Evolutionary conservation across 2,113 vertebrate species (phyloP).

Genomic region (Vidua chalybeata): DNA sequence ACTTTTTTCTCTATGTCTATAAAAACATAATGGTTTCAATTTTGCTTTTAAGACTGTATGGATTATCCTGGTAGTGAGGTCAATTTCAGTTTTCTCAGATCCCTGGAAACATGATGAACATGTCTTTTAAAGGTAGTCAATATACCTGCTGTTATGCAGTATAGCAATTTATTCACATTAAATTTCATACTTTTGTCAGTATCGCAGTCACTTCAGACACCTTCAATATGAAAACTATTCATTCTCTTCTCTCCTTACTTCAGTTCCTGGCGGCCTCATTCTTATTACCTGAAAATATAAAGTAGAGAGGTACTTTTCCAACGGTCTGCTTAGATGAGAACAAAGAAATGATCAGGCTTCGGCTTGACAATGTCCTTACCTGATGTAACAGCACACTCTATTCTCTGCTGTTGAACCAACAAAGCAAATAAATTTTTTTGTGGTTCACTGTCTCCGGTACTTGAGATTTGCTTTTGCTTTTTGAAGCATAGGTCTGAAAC

Average conservation of each 20-base stretch:
- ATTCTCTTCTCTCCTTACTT: neutral
- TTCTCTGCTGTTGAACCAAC: neutral
- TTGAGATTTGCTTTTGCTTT: neutral
- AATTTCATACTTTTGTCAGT: neutral
- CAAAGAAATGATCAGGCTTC: slow-evolving; percentile 6
- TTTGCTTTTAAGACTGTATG: neutral
- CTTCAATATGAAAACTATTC: slow-evolving; percentile 9
- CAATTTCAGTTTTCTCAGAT: neutral
- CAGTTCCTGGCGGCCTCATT: neutral
- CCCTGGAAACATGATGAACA: neutral
- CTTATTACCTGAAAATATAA: slow-evolving; percentile 30
- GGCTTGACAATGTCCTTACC: neutral
- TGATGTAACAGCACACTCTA: neutral
- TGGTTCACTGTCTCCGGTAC: neutral
- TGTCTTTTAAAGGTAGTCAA: slow-evolving; percentile 4
- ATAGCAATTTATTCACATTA: slow-evolving; percentile 7
- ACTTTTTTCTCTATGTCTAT: neutral
- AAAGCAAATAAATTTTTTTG: neutral
- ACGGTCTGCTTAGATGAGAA: neutral
- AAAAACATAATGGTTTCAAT: neutral
- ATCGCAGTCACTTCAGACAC: neutral
- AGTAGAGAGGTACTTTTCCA: neutral
- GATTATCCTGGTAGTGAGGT: neutral
- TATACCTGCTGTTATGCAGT: neutral
- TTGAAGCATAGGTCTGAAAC: neutral